Base-by-base conservation (phyloP, 2,113 vertebrate species). In the Planiliza haematocheilus region DNA sequence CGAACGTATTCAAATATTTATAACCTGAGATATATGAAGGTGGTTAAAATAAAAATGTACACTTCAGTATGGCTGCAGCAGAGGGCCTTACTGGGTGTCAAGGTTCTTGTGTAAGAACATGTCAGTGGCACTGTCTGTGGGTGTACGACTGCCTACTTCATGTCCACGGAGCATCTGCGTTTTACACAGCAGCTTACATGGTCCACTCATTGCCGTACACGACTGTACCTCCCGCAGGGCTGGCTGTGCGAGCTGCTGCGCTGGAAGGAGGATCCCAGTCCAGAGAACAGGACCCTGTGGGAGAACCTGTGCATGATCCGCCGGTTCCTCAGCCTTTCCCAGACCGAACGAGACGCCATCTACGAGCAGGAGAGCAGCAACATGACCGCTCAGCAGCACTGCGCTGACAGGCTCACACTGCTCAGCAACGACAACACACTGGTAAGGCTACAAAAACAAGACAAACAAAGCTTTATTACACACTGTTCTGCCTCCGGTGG, bases 281-380 rank as follows among this genome's bases (percentile, higher is more conserved):
- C 96, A 41, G 96, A 97, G 77, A 98, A 98, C 93, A 94, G 97
- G 66, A 98, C 97, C 50, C 92, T 98, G 64, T 98, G 97, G 96
- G 96, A 98, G 88, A 97, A 97, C 91, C 93, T 97, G 59, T 97
- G 96, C 88, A 96, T 96, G 95, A 98, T 99, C 88, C 95, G 95
- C 64, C 95, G 95, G 81, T 98, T 97, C 94, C 95, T 98, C 83
- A 95, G 95, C 91, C 93, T 98, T 92, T 93, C 95, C 61, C 97
- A 98, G 93, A 92, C 92, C 2, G 97, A 98, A 83, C 93, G 97
- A 0, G 97, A 98, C 67, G 93, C 95, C 83, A 96, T 97, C 86
- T 99, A 99, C 9, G 97, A 99, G 68, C 96, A 97, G 92, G 97
- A 99, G 93, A 97, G 97, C 93, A 96, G 93, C 72, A 81, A 20